These are phyloP conservation scores for Rotaria sp. DNA, from an alignment of 2,888 invertebrate species.

Conservation along the genomic window DNA sequence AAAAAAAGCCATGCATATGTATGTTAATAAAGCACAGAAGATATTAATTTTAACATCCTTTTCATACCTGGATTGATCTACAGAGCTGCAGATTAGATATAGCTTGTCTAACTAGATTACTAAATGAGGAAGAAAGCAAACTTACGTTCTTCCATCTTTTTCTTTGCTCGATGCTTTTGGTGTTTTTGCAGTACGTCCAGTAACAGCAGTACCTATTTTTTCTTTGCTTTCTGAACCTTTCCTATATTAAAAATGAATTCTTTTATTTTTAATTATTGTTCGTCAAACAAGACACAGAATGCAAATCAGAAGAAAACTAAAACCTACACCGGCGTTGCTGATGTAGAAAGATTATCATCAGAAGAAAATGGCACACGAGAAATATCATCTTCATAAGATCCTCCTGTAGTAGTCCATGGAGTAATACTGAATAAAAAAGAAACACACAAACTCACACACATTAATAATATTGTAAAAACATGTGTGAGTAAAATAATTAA, in stretches of 20 bases:
- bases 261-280: background rate
- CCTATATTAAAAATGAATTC: background rate
- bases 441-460: no score
- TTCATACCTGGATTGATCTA: background rate
- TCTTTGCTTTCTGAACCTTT: background rate
- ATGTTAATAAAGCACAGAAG: background rate
- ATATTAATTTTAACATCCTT: background rate
- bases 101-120: no score
- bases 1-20: background rate
- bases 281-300: no score
- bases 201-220: background rate
- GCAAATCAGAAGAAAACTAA: no score
- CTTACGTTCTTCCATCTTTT: background rate
- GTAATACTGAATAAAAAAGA: no score
- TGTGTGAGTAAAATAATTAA: no score
- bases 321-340: no score
- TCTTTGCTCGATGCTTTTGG: background rate
- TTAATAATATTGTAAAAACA: no score
- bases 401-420: no score
- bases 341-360: no score
- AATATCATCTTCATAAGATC: no score
- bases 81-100: background rate
- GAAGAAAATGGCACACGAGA: no score
- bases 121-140: background rate
- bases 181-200: background rate